phyloP scores from a whole-genome alignment of 2,888 invertebrate genomes.

The Hypomecis punctinalis region DNA sequence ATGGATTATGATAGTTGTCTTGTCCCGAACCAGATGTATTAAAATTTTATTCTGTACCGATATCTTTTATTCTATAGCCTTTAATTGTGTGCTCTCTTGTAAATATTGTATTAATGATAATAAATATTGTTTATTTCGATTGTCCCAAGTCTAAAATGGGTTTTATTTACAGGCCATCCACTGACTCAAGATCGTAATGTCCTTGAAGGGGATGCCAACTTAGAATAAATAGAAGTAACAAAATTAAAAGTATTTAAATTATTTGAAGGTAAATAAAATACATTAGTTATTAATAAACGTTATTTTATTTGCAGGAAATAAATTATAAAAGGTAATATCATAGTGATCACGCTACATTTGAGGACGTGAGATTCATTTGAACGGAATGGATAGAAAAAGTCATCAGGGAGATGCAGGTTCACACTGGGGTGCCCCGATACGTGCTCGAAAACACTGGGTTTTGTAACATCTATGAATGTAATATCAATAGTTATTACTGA shows the following conservation, averaged over 20 bases:
- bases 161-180: constrained; percentile 79
- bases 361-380: constrained; percentile 52
- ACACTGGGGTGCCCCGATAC: constrained; percentile 86
- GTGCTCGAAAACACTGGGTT: constrained; percentile 59
- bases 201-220: constrained; percentile 76
- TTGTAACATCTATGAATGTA: constrained; percentile 70
- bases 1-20: constrained; percentile 66
- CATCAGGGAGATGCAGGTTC: constrained; percentile 87
- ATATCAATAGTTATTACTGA: constrained; percentile 67
- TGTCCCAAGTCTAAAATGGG: constrained; percentile 54
- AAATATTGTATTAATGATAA: constrained; percentile 31
- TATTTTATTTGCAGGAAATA: constrained; percentile 72
- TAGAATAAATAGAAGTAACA: constrained; percentile 79
- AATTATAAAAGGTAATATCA: constrained; percentile 44
- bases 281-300: constrained; percentile 73
- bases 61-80: constrained; percentile 58
- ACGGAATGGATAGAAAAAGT: constrained; percentile 90
- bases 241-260: constrained; percentile 76
- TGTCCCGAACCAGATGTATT: constrained; percentile 76
- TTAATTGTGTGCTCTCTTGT: constrained; percentile 27
- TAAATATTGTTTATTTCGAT: constrained; percentile 31
- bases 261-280: constrained; percentile 78
- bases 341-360: constrained; percentile 41
- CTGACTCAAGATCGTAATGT: constrained; percentile 65
- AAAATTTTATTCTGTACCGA: constrained; percentile 74